Percentiles rank a stretch among this genome's conserved stretches.
phyloP scores from a whole-genome alignment of 2,797 vertebrate species.

The Loriculus beryllinus region DNA sequence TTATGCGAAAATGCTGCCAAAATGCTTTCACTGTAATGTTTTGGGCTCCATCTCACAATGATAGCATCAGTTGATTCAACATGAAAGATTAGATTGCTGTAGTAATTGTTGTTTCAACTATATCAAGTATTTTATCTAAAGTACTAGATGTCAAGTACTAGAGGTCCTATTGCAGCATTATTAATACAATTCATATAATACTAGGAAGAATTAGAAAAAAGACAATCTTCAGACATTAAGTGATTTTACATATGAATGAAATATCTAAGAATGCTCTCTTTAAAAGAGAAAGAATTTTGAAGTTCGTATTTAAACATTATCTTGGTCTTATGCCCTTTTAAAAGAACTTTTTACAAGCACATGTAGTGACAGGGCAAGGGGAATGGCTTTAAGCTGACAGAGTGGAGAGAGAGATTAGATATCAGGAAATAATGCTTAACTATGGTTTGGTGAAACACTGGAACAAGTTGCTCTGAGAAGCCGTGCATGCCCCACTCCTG shows the following conservation, averaged over 20 bases:
- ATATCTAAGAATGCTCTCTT: background rate
- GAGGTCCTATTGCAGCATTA: background rate
- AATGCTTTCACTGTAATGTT: background rate
- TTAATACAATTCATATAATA: background rate
- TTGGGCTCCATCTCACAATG: background rate
- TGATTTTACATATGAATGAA: background rate
- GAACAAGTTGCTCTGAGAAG: background rate
- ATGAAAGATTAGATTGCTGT: background rate
- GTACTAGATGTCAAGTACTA: background rate
- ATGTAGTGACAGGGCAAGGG: background rate
- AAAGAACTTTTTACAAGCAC: background rate
- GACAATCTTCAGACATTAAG: background rate
- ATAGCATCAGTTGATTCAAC: background rate
- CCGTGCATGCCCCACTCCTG: background rate
- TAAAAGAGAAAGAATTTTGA: background rate
- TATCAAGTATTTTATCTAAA: background rate
- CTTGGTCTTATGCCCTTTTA: background rate
- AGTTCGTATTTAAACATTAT: background rate
- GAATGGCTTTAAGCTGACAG: background rate
- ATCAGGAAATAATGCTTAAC: background rate
- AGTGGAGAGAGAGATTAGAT: no score
- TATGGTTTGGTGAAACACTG: background rate
- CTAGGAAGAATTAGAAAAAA: background rate
- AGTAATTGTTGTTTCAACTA: background rate
- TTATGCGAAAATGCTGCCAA: background rate